phyloP scores from a whole-genome alignment of 2,888 invertebrate species.

The Drosophila falleni region DNA sequence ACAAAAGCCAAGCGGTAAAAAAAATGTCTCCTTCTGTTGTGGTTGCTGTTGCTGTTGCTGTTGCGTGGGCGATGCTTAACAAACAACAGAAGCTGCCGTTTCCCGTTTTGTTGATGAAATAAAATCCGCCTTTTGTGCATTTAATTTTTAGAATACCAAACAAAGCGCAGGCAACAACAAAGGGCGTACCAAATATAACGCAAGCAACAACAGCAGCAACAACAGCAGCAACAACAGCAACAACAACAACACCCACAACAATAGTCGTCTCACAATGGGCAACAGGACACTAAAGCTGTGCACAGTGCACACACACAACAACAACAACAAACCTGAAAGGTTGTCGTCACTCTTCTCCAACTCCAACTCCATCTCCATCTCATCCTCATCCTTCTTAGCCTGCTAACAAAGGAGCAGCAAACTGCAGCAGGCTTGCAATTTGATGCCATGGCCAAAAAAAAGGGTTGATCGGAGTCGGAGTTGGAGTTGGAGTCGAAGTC shows the following conservation, averaged over 20 bases:
- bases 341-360: constrained; percentile 43
- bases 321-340: constrained; percentile 63
- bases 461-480: constrained; percentile 47
- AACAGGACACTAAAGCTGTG: constrained; percentile 67
- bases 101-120: constrained; percentile 81
- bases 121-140: constrained; percentile 82
- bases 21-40: constrained; percentile 70
- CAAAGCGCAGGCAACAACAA: constrained; percentile 78
- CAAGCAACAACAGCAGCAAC: constrained; percentile 50
- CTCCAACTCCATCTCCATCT: neutral
- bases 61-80: constrained; percentile 79
- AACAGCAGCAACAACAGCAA: constrained; percentile 36
- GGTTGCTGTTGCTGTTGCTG: constrained; percentile 48
- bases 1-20: constrained; percentile 64
- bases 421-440: constrained; percentile 77
- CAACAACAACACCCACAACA: constrained; percentile 73
- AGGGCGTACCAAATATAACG: constrained; percentile 77
- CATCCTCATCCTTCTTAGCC: neutral
- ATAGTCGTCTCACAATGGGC: constrained; percentile 67
- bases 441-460: constrained; percentile 65
- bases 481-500: neutral
- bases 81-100: constrained; percentile 81
- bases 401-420: constrained; percentile 76
- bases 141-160: constrained; percentile 80
- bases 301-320: constrained; percentile 48